Percentiles rank a stretch among this genome's conserved stretches.
Conservation (phyloP, 2,888 invertebrate species). For the Busseola fusca region DNA sequence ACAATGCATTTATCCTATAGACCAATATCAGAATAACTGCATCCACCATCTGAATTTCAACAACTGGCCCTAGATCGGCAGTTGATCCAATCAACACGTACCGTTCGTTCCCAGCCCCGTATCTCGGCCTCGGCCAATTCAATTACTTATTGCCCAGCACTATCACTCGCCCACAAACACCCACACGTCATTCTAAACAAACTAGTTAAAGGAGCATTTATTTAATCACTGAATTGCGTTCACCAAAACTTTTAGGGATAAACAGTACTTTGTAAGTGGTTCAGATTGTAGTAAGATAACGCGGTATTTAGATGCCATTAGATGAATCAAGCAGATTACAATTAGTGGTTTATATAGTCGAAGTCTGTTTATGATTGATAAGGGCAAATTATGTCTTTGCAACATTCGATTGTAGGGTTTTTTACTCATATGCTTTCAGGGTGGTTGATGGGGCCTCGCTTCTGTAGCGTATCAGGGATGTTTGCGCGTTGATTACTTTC, state of each 20-base stretch:
- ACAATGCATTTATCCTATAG: constrained; percentile 1
- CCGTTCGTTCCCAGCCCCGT: constrained; percentile 14
- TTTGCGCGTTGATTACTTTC: no score
- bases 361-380: not conserved
- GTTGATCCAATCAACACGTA: constrained; percentile 28
- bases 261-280: constrained; percentile 41
- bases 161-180: constrained; percentile 50
- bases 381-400: not conserved
- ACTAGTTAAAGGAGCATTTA: constrained; percentile 71
- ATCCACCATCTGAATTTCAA: constrained; percentile 5
- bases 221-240: constrained; percentile 70
- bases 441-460: no score
- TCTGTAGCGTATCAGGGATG: no score
- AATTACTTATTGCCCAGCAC: constrained; percentile 44
- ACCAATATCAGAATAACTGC: constrained; percentile 2
- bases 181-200: constrained; percentile 64
- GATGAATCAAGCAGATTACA: constrained; percentile 28
- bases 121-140: constrained; percentile 36
- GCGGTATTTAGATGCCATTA: constrained; percentile 26
- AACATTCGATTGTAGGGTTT: no score
- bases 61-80: constrained; percentile 1
- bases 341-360: not conserved
- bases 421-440: no score
- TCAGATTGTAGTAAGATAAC: constrained; percentile 45
- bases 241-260: constrained; percentile 49